A percentile compares a stretch with the other conserved stretches of the same genome.
These are phyloP conservation scores for Xenopus laevis DNA, from an alignment of 2,113 vertebrate species.

Conservation along the genomic window DNA sequence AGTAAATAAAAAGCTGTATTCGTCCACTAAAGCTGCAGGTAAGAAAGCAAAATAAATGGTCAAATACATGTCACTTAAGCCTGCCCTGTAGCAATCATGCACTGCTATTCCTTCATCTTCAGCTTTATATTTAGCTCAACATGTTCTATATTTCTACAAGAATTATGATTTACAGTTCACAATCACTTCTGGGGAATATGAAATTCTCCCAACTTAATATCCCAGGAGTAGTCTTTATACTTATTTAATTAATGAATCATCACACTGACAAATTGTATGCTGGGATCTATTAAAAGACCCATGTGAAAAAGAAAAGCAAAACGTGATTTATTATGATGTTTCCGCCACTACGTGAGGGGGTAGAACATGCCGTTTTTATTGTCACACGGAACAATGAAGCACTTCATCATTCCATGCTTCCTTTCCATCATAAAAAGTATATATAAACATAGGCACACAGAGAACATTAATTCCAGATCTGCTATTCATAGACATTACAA, in stretches of 20 bases:
- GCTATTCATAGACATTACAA: too few species aligned
- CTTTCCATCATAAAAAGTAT: not conserved
- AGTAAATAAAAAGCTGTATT: too few species aligned
- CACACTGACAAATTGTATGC: not conserved
- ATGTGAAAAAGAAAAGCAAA: not conserved
- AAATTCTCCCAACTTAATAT: not conserved
- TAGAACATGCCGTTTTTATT: not conserved
- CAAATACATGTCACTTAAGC: too few species aligned
- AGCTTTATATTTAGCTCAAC: not conserved
- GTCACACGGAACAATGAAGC: not conserved
- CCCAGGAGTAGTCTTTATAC: not conserved
- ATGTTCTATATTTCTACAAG: not conserved
- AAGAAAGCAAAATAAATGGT: too few species aligned
- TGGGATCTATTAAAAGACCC: constrained; percentile 1
- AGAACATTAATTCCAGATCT: too few species aligned
- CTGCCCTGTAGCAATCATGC: too few species aligned
- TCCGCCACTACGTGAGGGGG: not conserved
- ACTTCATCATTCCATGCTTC: not conserved
- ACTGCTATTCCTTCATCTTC: not conserved
- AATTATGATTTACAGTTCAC: not conserved
- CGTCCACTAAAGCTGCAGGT: too few species aligned
- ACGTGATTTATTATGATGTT: constrained; percentile 1
- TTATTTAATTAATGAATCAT: constrained; percentile 4
- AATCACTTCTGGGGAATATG: not conserved
- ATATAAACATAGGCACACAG: not conserved